Conservation (phyloP, 2,888 invertebrate genomes). For the Rhamnusium bicolor region DNA sequence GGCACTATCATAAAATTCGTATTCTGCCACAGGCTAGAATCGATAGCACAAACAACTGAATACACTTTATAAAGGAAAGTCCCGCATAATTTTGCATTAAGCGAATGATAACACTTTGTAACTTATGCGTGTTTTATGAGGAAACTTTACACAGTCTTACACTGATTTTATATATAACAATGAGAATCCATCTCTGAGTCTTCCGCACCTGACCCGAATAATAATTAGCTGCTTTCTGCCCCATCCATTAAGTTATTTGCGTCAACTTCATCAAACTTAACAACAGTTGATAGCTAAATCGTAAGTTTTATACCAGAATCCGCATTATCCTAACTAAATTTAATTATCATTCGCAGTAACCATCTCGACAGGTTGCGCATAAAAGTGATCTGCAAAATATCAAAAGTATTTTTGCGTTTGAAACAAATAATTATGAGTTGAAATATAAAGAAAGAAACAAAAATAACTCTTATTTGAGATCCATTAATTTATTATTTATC, state of each 20-base stretch:
- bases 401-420: no score
- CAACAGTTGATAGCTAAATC: background rate
- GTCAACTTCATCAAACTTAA: background rate
- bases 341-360: background rate
- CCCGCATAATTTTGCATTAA: slow-evolving; percentile 39
- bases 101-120: slow-evolving; percentile 33
- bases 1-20: slow-evolving; percentile 32
- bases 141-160: slow-evolving; percentile 27
- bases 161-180: slow-evolving; percentile 4
- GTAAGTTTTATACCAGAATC: background rate
- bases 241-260: background rate
- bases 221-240: slow-evolving; percentile 6
- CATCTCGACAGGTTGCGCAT: background rate
- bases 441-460: no score
- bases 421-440: no score
- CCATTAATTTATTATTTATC: no score
- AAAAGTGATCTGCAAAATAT: background rate
- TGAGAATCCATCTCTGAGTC: slow-evolving; percentile 8
- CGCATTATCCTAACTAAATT: background rate
- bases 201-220: slow-evolving; percentile 16
- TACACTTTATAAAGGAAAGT: slow-evolving; percentile 29
- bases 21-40: slow-evolving; percentile 27
- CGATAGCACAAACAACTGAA: slow-evolving; percentile 28
- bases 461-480: no score
- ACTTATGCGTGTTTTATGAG: slow-evolving; percentile 31